These are phyloP conservation scores for Labroides dimidiatus DNA, from an alignment of 2,797 vertebrate genomes.

Conservation along the genomic window DNA sequence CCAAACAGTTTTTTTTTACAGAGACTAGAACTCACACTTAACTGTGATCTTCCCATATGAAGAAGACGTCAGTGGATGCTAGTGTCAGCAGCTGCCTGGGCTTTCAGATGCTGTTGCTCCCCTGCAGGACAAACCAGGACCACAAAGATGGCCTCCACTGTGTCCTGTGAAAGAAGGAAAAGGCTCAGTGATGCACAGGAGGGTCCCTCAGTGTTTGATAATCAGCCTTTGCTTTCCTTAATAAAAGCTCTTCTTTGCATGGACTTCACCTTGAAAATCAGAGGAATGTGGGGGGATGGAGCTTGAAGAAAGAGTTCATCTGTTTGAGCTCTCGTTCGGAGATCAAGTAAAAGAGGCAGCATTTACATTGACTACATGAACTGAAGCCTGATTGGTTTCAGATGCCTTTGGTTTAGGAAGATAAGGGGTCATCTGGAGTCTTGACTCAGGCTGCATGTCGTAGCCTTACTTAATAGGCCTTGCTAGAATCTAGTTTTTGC, in stretches of 20 bases:
- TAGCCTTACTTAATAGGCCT: slow-evolving; percentile 76
- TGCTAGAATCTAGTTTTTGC: slow-evolving; percentile 77
- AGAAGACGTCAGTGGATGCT: slow-evolving; percentile 17
- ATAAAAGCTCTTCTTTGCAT: slow-evolving; percentile 53
- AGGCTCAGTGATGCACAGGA: slow-evolving; percentile 34
- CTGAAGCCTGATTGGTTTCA: slow-evolving; percentile 40
- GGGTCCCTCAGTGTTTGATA: slow-evolving; percentile 50
- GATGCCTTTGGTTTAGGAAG: slow-evolving; percentile 63
- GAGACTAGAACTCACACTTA: slow-evolving; percentile 38
- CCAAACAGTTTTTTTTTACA: slow-evolving; percentile 39
- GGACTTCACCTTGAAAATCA: slow-evolving; percentile 55
- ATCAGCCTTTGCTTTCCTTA: slow-evolving; percentile 44
- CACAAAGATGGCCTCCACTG: slow-evolving; percentile 16
- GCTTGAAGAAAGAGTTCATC: slow-evolving; percentile 24
- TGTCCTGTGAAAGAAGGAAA: slow-evolving; percentile 40
- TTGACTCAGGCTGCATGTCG: slow-evolving; percentile 76
- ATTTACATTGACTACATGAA: slow-evolving; percentile 16
- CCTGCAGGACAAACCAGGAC: slow-evolving; percentile 38
- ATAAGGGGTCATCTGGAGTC: slow-evolving; percentile 60
- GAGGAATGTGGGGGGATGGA: slow-evolving; percentile 22
- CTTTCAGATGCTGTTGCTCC: slow-evolving; percentile 17
- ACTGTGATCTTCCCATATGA: slow-evolving; percentile 55
- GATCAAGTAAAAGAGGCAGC: slow-evolving; percentile 28
- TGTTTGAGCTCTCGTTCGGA: slow-evolving; percentile 28
- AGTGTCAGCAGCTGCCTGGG: slow-evolving; percentile 24